Conservation (phyloP, 2,888 invertebrate species). For the Synanthedon formicaeformis region DNA sequence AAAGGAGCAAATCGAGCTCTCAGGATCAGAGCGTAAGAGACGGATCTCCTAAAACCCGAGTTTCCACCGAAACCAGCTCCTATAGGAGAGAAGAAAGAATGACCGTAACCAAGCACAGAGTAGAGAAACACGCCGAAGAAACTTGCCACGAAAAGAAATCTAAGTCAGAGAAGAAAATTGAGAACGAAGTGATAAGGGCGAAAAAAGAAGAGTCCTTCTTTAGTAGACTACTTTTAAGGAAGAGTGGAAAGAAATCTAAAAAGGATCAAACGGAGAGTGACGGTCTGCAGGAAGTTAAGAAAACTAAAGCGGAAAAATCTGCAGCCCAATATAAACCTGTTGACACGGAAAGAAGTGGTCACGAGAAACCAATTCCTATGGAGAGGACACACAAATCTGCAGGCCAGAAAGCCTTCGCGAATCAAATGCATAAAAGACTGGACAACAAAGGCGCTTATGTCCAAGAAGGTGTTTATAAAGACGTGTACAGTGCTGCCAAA, state of each 20-base stretch:
- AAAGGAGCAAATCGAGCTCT: conserved; percentile 62
- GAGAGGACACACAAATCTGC: conserved; percentile 58
- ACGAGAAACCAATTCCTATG: conserved; percentile 46
- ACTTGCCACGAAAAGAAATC: conserved; percentile 63
- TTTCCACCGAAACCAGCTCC: conserved; percentile 22
- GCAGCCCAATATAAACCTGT: conserved; percentile 45
- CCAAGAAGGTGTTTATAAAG: conserved; percentile 61
- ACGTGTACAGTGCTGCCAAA: conserved; percentile 59
- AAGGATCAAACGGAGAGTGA: conserved; percentile 61
- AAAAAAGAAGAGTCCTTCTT: conserved; percentile 73
- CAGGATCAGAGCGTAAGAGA: conserved; percentile 55
- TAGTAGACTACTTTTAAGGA: conserved; percentile 75
- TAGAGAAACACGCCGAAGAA: conserved; percentile 56
- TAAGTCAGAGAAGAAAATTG: conserved; percentile 58
- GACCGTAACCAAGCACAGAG: conserved; percentile 40
- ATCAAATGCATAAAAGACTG: conserved; percentile 63
- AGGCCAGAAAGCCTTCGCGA: conserved; percentile 61
- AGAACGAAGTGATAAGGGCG: conserved; percentile 58
- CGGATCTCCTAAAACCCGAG: conserved; percentile 31
- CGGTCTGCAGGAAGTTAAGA: conserved; percentile 46
- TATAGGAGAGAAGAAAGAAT: conserved; percentile 46
- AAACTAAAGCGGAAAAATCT: conserved; percentile 46
- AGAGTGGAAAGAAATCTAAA: conserved; percentile 79
- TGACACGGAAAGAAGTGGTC: conserved; percentile 37
- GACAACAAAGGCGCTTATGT: conserved; percentile 65